Conservation (phyloP, 2,113 vertebrate species). For the Drymodes brunneopygia region DNA sequence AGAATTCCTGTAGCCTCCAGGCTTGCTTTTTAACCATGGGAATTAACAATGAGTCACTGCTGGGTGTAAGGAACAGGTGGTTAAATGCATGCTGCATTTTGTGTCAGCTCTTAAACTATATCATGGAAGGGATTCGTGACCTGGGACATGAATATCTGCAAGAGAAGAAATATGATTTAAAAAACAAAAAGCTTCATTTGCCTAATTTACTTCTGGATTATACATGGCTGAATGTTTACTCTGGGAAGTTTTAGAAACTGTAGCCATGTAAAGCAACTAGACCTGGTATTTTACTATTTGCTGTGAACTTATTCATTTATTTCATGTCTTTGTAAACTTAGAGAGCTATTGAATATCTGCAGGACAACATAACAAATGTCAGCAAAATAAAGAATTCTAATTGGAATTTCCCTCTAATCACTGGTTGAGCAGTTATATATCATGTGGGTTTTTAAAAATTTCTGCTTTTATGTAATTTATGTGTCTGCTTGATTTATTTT, state of each 20-base stretch:
- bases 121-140: neutral
- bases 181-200: neutral
- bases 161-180: neutral
- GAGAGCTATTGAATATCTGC: neutral
- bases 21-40: neutral
- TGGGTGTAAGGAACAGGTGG: neutral
- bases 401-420: neutral
- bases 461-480: neutral
- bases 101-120: neutral
- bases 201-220: neutral
- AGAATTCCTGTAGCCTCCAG: neutral
- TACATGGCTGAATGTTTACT: neutral
- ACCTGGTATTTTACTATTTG: neutral
- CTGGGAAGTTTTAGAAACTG: neutral
- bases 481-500: neutral
- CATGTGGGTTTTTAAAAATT: neutral
- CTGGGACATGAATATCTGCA: neutral
- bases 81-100: neutral
- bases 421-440: neutral
- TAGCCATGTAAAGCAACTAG: neutral
- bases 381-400: neutral
- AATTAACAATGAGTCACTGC: neutral
- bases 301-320: neutral
- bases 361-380: neutral
- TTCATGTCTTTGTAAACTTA: neutral